phyloP scores from a whole-genome alignment of 2,797 vertebrate species.

The Paguma larvata region DNA sequence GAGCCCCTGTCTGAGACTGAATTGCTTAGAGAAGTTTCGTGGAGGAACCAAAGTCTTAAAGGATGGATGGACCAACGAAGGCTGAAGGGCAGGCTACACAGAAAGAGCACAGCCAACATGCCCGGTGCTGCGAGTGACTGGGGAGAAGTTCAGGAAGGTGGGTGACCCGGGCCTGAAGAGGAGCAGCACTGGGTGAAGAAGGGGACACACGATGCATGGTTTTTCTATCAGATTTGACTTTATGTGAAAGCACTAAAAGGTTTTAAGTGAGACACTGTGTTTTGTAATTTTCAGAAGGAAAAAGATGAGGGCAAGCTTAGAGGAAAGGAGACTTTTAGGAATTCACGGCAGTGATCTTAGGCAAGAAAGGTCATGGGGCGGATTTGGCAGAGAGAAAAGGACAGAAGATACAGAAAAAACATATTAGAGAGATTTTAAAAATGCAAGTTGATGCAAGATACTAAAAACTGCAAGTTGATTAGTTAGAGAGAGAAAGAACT shows the following conservation, averaged over 20 bases:
- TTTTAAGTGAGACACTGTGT: neutral
- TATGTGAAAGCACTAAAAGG: neutral
- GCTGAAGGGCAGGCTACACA: neutral
- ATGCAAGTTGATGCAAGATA: neutral
- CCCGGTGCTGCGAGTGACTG: neutral
- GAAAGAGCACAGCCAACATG: neutral
- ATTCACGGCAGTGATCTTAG: neutral
- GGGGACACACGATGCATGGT: neutral
- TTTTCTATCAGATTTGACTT: neutral
- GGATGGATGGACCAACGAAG: neutral
- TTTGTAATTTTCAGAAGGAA: neutral
- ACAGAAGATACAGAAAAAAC: neutral
- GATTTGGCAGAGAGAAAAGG: neutral
- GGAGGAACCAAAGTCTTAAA: constrained; percentile 2
- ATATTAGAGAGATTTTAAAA: neutral
- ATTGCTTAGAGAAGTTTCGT: neutral
- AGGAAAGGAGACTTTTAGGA: neutral
- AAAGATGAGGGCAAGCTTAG: neutral
- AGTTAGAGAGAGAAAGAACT: neutral
- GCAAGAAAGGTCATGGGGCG: neutral
- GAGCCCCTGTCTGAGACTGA: neutral
- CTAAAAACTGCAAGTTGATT: neutral
- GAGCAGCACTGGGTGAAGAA: neutral
- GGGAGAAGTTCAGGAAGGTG: neutral
- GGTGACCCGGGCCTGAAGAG: neutral